These are phyloP conservation scores for Harpalus rufipes DNA, from an alignment of 2,888 invertebrate genomes.

Conservation along the genomic window DNA sequence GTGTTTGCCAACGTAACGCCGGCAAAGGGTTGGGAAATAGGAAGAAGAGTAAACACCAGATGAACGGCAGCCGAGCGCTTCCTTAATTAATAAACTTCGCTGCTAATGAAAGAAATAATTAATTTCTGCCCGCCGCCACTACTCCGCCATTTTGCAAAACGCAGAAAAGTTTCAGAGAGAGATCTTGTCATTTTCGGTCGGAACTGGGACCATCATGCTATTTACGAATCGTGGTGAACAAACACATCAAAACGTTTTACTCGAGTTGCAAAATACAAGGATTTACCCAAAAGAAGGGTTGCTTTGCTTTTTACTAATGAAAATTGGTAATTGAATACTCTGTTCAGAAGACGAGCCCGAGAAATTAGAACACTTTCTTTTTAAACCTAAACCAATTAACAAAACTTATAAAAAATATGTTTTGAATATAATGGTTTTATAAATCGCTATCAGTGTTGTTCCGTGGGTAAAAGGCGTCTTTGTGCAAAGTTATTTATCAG, in stretches of 20 bases:
- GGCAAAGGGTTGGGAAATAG: conserved; percentile 74
- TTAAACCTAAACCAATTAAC: too few species aligned
- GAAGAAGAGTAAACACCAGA: conserved; percentile 68
- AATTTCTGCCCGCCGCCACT: conserved; percentile 76
- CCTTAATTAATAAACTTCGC: conserved; percentile 78
- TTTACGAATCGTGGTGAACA: conserved; percentile 26
- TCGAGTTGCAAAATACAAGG: not conserved
- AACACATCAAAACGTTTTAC: conserved; percentile 29
- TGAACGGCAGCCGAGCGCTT: conserved; percentile 73
- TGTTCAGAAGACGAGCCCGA: not conserved
- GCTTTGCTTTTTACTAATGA: conserved; percentile 21
- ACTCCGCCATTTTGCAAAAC: conserved; percentile 62
- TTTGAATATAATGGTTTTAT: too few species aligned
- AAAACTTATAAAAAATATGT: not conserved
- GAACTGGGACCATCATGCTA: not conserved
- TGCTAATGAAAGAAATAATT: conserved; percentile 79
- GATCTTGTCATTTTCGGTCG: conserved; percentile 54
- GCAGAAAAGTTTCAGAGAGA: conserved; percentile 52
- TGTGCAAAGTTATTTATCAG: too few species aligned
- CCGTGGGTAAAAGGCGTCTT: too few species aligned
- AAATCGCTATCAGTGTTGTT: too few species aligned
- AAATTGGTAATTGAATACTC: conserved; percentile 18
- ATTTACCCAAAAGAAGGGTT: conserved; percentile 3
- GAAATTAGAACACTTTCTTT: not conserved
- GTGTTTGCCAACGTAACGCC: conserved; percentile 69